Base-by-base conservation (phyloP, 1,140 invertebrate genomes). In the Drosophila serrata region DNA sequence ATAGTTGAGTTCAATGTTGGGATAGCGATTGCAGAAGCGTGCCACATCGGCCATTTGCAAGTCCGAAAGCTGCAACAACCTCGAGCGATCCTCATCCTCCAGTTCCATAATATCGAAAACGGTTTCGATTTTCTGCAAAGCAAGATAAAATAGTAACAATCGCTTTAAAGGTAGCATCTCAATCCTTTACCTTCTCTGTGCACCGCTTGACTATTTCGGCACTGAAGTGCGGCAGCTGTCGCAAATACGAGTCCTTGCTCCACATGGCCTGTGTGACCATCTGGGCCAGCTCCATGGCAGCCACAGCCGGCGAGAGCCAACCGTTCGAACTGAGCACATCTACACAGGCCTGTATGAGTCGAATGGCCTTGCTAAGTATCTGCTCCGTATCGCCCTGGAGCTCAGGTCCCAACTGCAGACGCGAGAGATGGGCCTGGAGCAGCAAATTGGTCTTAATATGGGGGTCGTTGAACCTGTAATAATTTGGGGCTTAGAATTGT, bases 251-350 rank as follows among this genome's bases (percentile, higher is more conserved):
- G 93, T 99, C 99, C 93, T 99, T 99, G 62, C 96, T 98, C 98
- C 99, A 99, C 98, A 99, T 99, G 4, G 98, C 99, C 94, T 99
- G 99, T 0, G 99, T 99, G 0, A 99, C 97, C 99, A 99, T 99
- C 93, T 99, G 99, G 0, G 99, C 98, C 63, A 99, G 93, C 93
- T 99, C 99, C 99, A 99, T 99, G 81, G 99, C 98, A 49, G 99
- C 98, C 24, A 99, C 97, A 9, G 99, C 99, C 0, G 99, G 99
- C 1, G 97, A 97, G 15, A 99, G 93, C 99, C 99, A 99, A 31
- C 99, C 99, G 90, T 99, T 99, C 19, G 98, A 99, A 90, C 97
- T 98, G 1, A 99, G 94, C 24, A 99, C 99, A 94, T 99, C 99
- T 15, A 99, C 99, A 93, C 99, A 99, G 11, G 99, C 99, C 93